phyloP scores from a whole-genome alignment of 1,140 invertebrate genomes.

The Zaprionus ornatus region DNA sequence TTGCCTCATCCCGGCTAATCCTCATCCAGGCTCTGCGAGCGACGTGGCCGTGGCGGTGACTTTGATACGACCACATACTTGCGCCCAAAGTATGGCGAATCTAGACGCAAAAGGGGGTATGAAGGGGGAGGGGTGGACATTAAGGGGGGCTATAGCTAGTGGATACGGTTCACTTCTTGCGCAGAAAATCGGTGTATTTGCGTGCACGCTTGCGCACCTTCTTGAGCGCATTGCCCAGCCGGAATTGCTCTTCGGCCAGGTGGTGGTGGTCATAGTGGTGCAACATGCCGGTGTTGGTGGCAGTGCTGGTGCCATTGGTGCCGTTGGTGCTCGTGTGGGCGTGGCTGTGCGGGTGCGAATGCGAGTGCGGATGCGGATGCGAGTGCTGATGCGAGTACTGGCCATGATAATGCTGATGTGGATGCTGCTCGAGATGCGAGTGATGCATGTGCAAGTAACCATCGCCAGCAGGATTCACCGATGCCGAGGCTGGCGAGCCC shows the following conservation, averaged over 20 bases:
- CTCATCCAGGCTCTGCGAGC: slow-evolving; percentile 77
- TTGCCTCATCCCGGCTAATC: slow-evolving; percentile 44
- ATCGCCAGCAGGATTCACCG: slow-evolving; percentile 72
- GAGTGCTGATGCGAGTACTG: slow-evolving; percentile 46
- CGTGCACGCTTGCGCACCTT: slow-evolving; percentile 82
- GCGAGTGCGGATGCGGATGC: slow-evolving; percentile 30
- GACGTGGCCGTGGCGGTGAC: slow-evolving; percentile 36
- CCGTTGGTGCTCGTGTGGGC: slow-evolving; percentile 41
- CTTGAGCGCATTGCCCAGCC: slow-evolving; percentile 75
- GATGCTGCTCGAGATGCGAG: slow-evolving; percentile 52
- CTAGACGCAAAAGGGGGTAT: slow-evolving; percentile 36
- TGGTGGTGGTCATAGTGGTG: slow-evolving; percentile 40
- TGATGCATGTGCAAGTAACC: slow-evolving; percentile 69
- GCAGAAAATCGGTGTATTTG: slow-evolving; percentile 82
- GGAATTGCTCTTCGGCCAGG: slow-evolving; percentile 68
- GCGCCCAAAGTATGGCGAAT: slow-evolving; percentile 81
- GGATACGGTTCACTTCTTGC: slow-evolving; percentile 70
- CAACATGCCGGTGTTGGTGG: slow-evolving; percentile 21
- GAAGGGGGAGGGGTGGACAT: slow-evolving; percentile 9
- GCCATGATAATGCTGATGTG: slow-evolving; percentile 29
- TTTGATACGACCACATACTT: slow-evolving; percentile 79
- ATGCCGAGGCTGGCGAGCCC: slow-evolving; percentile 59
- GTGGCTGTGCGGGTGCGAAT: slow-evolving; percentile 45
- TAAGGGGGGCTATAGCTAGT: slow-evolving; percentile 19
- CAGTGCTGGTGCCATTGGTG: slow-evolving; percentile 38